Base-by-base conservation (phyloP, 92 coral and sea anemone genomes). In the Scolanthus callimorphus region DNA sequence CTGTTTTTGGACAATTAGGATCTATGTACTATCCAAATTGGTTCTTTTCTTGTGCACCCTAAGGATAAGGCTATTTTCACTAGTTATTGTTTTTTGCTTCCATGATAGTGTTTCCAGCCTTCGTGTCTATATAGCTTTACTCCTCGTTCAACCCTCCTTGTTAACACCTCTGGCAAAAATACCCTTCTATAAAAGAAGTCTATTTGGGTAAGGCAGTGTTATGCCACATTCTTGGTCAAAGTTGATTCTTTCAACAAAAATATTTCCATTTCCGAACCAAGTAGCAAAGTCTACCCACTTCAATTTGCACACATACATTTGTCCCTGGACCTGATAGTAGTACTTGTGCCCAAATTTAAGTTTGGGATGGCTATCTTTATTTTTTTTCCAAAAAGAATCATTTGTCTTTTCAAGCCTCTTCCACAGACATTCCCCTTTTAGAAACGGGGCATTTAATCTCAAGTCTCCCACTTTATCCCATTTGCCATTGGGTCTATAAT, bases 81-180 rank as follows among this genome's bases (percentile, higher is more conserved):
- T n/a, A n/a, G n/a, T n/a, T n/a, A n/a, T n/a, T n/a, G n/a, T n/a
- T n/a, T n/a, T n/a, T n/a, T n/a, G n/a, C n/a, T n/a, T n/a, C n/a
- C n/a, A n/a, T n/a, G n/a, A n/a, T n/a, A n/a, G n/a, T n/a, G n/a
- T 39, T 30, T 25, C 84, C 77, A 77, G 11, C 77, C 72, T 29
- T 45, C 38, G 20, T 64, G 80, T 22, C 44, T 57, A 23, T 79
- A 63, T 39, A 71, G 60, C 9, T 31, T 55, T 25, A 58, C 63
- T 6, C 73, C 85, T 15, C 79, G 68, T 17, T 63, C 45, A 30
- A 78, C 69, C 25, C 73, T 55, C 27, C 65, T 55, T 6, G 85
- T 78, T 1, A 71, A 37, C 15, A 62, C 49, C 52, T 78, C 85
- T 37, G 85, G 85, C 25, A 56, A 55, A 29, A 78, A 39, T n/a